phyloP scores from a whole-genome alignment of 1,140 invertebrate genomes.

The Philopotamus ludificatus region DNA sequence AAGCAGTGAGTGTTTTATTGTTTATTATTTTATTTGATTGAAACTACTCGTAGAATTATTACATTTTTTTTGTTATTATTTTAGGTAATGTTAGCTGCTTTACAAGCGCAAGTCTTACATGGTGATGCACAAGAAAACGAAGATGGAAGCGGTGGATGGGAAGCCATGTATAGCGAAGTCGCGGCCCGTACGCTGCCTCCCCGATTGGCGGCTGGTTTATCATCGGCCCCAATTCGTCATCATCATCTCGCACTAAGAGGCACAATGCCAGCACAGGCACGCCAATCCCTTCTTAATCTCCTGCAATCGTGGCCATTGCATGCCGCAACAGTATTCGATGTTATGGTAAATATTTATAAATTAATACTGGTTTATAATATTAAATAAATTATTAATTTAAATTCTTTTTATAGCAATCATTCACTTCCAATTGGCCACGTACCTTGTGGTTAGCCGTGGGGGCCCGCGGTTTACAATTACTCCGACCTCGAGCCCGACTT shows the following conservation, averaged over 20 bases:
- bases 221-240: constrained; percentile 74
- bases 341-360: constrained; percentile 65
- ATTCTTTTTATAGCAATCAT: constrained; percentile 75
- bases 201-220: constrained; percentile 60
- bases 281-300: constrained; percentile 90
- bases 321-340: constrained; percentile 91
- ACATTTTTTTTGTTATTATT: constrained; percentile 42
- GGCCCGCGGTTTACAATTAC: constrained; percentile 87
- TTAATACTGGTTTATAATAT: not conserved
- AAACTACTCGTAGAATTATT: not conserved
- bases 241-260: constrained; percentile 86
- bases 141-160: constrained; percentile 44
- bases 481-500: constrained; percentile 84
- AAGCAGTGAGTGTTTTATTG: constrained; percentile 72
- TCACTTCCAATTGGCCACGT: constrained; percentile 92
- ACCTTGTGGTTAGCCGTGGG: constrained; percentile 90
- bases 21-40: constrained; percentile 6
- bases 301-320: constrained; percentile 92
- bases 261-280: constrained; percentile 81
- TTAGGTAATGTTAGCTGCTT: constrained; percentile 88
- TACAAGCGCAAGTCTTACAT: constrained; percentile 90
- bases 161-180: constrained; percentile 71
- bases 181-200: constrained; percentile 80
- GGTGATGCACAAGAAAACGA: constrained; percentile 61
- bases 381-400: constrained; percentile 3